A percentile compares a stretch with the other conserved stretches of the same genome.
Evolutionary conservation across 2,113 vertebrate species (phyloP).

Genomic region (Nanorana parkeri): DNA sequence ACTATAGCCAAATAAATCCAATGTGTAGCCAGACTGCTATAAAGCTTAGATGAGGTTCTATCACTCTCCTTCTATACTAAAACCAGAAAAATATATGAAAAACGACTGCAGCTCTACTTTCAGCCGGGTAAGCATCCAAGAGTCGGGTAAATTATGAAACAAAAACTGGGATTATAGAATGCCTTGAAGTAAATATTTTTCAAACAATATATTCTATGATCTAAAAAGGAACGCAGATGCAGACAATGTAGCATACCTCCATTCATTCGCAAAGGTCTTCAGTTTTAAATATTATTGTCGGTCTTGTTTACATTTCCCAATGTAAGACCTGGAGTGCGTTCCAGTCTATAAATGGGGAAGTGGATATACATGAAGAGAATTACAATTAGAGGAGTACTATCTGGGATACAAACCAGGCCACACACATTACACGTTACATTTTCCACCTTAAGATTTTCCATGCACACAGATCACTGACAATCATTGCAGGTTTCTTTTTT

Average conservation of each 20-base stretch:
- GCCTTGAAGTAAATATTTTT: neutral
- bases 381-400: neutral
- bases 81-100: too few species aligned
- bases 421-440: neutral
- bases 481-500: neutral
- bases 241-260: neutral
- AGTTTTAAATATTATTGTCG: neutral
- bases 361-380: neutral
- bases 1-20: too few species aligned
- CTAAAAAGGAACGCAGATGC: neutral
- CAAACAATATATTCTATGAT: neutral
- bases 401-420: neutral
- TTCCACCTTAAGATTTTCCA: constrained; percentile 20
- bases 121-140: too few species aligned
- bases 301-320: neutral
- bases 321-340: neutral
- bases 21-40: too few species aligned
- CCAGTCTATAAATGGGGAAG: constrained; percentile 44
- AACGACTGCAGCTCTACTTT: too few species aligned
- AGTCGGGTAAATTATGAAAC: too few species aligned
- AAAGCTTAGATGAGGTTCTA: too few species aligned
- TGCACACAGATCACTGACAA: neutral
- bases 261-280: neutral
- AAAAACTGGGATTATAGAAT: neutral
- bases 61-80: too few species aligned